Evolutionary conservation across 2,888 invertebrate genomes (phyloP).

Genomic region (Orthosia cruda): DNA sequence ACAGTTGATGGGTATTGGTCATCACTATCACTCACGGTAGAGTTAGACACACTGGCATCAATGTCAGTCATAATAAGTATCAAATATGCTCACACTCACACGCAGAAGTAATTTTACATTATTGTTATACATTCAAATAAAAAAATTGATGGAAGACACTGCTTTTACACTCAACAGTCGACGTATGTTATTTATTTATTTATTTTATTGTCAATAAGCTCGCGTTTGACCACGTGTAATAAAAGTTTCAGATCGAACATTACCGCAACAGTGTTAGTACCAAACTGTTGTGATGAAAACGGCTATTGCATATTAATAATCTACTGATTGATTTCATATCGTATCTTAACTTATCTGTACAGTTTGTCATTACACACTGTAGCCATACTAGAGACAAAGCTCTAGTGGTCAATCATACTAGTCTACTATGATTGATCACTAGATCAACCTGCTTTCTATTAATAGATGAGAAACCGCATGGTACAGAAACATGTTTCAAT

Average conservation of each 20-base stretch:
- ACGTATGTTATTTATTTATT: too few species aligned
- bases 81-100: not conserved
- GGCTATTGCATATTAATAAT: constrained; percentile 1
- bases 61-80: constrained; percentile 3
- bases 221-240: too few species aligned
- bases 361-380: not conserved
- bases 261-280: not conserved
- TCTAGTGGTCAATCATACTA: not conserved
- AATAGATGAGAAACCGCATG: too few species aligned
- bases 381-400: not conserved
- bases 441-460: too few species aligned
- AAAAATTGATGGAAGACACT: not conserved
- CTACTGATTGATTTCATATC: constrained; percentile 12
- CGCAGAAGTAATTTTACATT: not conserved
- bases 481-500: too few species aligned
- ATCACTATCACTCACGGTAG: constrained; percentile 1
- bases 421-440: too few species aligned
- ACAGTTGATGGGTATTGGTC: not conserved
- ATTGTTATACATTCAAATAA: not conserved
- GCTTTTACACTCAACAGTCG: not conserved
- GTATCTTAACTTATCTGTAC: constrained; percentile 4
- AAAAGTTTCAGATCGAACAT: not conserved
- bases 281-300: constrained; percentile 16
- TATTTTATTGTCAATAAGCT: too few species aligned
- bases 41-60: not conserved